Base-by-base conservation (phyloP, 2,888 invertebrate genomes). In the Panopea generosa region DNA sequence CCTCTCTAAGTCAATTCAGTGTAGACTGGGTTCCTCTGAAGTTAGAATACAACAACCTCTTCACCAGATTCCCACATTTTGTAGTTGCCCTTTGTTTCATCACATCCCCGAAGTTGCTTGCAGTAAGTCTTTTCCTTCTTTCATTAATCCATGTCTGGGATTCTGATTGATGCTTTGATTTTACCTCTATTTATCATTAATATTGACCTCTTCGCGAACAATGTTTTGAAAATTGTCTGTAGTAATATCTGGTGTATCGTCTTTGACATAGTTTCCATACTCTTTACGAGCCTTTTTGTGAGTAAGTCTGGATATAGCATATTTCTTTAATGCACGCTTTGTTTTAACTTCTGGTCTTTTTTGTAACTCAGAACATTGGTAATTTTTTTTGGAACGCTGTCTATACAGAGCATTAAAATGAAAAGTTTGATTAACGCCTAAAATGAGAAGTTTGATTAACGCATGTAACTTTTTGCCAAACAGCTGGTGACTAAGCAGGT, bases 381-480 rank as follows among this genome's bases (percentile, higher is more conserved):
- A 11, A 33, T 4, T 33, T 45, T 45, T 6, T 4, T 9, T 16
- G n/a, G 45, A 45, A 7, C 33, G 33, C 6, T 33, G 4, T 11
- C 4, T 7, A 33, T 33, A 11, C 11, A 33, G 33, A 7, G 33
- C 20, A 9, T 16, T 45, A 6, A 9, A 9, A 4, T 16, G 3
- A 16, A n/a, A n/a, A n/a, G n/a, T n/a, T n/a, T n/a, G n/a, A n/a
- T n/a, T n/a, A n/a, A n/a, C n/a, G n/a, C n/a, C n/a, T n/a, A n/a
- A n/a, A n/a, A n/a, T n/a, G n/a, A n/a, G 6, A 45, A 6, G n/a
- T 45, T 4, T 20, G 4, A 45, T 16, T 9, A 16, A 45, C 16
- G 75, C 22, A 67, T 74, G 77, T 71, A 77, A 60, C 77, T 78
- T n/a, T 80, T 50, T 1, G 67, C 56, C 6, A 45, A 4, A 45